Conservation (phyloP, 2,888 invertebrate species). For the Lasioglossum lativentre region DNA sequence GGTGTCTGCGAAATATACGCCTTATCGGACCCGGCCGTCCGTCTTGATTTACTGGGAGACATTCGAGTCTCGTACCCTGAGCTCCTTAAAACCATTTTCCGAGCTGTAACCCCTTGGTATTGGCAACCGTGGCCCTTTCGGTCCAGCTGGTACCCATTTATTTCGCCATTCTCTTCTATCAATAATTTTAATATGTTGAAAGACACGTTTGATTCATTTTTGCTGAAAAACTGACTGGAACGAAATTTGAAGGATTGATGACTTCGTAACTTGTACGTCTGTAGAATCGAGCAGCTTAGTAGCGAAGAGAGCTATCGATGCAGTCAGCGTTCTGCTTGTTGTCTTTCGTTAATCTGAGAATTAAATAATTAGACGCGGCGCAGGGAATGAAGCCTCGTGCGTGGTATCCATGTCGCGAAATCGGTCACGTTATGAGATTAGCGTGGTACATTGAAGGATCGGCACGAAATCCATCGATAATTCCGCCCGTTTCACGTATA, state of each 20-base stretch:
- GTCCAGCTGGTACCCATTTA: neutral
- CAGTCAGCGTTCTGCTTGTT: neutral
- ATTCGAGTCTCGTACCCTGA: neutral
- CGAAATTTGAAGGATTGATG: too few relatives aligned
- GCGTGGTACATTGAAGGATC: neutral
- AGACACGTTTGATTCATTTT: too few relatives aligned
- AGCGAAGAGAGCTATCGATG: neutral
- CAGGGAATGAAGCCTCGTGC: neutral
- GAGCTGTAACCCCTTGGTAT: neutral
- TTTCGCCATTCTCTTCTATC: too few relatives aligned
- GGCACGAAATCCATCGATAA: neutral
- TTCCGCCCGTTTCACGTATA: neutral
- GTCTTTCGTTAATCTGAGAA: neutral
- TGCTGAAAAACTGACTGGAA: too few relatives aligned
- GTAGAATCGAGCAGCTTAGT: neutral
- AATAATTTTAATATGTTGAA: too few relatives aligned
- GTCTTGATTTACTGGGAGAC: constrained; percentile 24
- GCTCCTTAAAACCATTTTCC: neutral
- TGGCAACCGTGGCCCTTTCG: neutral
- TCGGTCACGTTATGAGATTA: constrained; percentile 21
- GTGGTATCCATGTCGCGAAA: neutral
- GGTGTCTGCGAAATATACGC: neutral
- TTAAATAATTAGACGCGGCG: neutral
- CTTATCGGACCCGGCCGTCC: constrained; percentile 4
- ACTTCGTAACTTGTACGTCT: neutral